These are phyloP conservation scores for Argopecten irradians DNA, from an alignment of 1,140 invertebrate species.

Conservation along the genomic window DNA sequence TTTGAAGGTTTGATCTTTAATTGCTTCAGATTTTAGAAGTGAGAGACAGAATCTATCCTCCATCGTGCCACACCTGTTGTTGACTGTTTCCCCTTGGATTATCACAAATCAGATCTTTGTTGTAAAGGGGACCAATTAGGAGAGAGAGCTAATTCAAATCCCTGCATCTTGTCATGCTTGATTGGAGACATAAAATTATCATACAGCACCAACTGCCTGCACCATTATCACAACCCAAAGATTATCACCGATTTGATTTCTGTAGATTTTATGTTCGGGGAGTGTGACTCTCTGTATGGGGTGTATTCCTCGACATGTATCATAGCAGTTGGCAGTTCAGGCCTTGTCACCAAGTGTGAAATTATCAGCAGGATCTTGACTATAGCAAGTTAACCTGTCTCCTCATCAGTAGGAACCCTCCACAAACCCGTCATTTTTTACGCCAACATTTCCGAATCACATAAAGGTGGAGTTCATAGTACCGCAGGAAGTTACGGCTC, in stretches of 20 bases:
- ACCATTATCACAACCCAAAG: neutral
- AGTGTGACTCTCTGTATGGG: neutral
- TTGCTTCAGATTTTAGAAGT: neutral
- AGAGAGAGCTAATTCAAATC: neutral
- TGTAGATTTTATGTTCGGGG: neutral
- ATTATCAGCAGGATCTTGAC: neutral
- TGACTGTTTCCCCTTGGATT: neutral
- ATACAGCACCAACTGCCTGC: neutral
- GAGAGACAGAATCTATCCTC: neutral
- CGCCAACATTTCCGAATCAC: neutral
- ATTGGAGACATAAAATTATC: slow-evolving; percentile 15
- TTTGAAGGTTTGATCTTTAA: neutral
- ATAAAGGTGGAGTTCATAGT: neutral
- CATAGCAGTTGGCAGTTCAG: neutral
- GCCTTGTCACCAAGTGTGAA: neutral
- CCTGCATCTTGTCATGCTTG: neutral
- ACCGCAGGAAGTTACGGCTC: neutral
- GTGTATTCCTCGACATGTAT: neutral
- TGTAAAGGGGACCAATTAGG: neutral
- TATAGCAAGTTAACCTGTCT: neutral
- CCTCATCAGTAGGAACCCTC: neutral
- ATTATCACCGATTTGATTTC: neutral
- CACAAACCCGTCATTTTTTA: neutral
- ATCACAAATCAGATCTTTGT: neutral
- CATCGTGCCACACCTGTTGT: slow-evolving; percentile 4